A percentile compares a stretch with the other conserved stretches of the same genome.
phyloP scores from a whole-genome alignment of 1,140 invertebrate genomes.

The Zaprionus africanus region DNA sequence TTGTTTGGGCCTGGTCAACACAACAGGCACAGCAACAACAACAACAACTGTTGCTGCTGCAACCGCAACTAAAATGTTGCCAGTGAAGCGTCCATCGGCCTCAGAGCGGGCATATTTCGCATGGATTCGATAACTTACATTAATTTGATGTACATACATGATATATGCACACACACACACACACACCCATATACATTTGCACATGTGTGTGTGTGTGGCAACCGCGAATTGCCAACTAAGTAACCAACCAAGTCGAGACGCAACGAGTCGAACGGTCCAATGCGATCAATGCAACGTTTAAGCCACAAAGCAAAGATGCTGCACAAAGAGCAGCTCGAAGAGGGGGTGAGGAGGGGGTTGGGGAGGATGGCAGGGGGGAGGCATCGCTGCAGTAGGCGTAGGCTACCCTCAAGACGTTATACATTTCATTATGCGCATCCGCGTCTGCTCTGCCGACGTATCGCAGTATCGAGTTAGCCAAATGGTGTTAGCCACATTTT shows the following conservation, averaged over 20 bases:
- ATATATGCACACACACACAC: constrained; percentile 45
- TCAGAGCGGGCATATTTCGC: constrained; percentile 62
- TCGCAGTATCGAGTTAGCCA: constrained; percentile 36
- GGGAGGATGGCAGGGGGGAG: background rate
- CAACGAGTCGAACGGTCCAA: constrained; percentile 29
- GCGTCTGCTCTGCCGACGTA: constrained; percentile 15
- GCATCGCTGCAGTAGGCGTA: background rate
- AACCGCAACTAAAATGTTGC: constrained; percentile 71
- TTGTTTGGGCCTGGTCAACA: constrained; percentile 77
- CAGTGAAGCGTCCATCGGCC: constrained; percentile 45
- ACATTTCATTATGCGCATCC: constrained; percentile 52
- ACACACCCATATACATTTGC: constrained; percentile 7
- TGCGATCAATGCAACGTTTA: constrained; percentile 36
- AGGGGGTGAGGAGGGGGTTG: background rate
- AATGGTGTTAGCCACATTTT: constrained; percentile 67
- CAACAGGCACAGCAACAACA: constrained; percentile 19
- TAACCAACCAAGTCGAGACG: constrained; percentile 51
- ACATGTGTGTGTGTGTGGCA: constrained; percentile 32
- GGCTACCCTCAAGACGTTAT: constrained; percentile 31
- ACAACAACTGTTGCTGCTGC: constrained; percentile 16
- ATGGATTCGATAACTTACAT: constrained; percentile 80
- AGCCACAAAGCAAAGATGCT: constrained; percentile 29
- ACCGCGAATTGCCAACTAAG: constrained; percentile 55
- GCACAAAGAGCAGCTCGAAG: background rate
- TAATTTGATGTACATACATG: constrained; percentile 69